phyloP scores from a whole-genome alignment of 2,797 vertebrate genomes.

The Scolopax bukidnonensis region DNA sequence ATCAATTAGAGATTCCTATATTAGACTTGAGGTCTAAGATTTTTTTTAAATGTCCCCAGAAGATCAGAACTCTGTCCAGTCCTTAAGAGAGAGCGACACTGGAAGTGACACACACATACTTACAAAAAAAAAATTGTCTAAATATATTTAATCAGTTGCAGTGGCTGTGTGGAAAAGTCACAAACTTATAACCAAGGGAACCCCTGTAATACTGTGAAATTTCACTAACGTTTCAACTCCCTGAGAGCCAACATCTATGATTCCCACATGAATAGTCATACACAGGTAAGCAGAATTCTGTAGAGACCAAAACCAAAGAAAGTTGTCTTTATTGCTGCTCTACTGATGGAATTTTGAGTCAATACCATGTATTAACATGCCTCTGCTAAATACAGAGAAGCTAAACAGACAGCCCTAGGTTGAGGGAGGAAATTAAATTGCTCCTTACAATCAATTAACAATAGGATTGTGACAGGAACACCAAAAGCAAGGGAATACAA shows the following conservation, averaged over 20 bases:
- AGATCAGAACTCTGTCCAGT: neutral
- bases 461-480: neutral
- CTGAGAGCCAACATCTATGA: neutral
- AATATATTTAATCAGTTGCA: neutral
- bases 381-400: neutral
- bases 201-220: neutral
- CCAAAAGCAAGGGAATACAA: neutral
- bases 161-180: neutral
- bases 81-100: neutral
- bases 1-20: neutral
- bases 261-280: neutral
- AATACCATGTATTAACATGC: neutral
- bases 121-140: neutral
- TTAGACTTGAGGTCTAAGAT: neutral
- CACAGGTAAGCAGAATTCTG: neutral
- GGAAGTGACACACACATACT: neutral
- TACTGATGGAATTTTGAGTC: neutral
- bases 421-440: constrained; percentile 33
- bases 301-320: neutral
- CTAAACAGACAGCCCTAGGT: neutral
- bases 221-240: neutral
- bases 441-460: constrained; percentile 7
- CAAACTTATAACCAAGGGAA: neutral
- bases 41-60: neutral
- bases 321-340: neutral